Percentiles rank a stretch among this genome's conserved stretches.
phyloP scores from a whole-genome alignment of 2,888 invertebrate species.

The Sialis fuliginosa region DNA sequence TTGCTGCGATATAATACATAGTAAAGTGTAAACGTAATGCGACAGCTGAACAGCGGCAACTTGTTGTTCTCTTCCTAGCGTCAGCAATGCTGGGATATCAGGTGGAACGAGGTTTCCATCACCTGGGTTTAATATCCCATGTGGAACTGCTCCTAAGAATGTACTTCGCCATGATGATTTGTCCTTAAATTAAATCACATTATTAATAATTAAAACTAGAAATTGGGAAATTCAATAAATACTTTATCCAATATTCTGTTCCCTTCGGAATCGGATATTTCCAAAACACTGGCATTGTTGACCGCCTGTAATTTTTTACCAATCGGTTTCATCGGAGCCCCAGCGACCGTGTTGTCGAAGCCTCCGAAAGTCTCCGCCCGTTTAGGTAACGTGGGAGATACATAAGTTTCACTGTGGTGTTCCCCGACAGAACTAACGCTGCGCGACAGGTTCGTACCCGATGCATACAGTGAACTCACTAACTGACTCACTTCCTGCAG shows the following conservation, averaged over 20 bases:
- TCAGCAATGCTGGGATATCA: constrained; percentile 27
- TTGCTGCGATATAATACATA: constrained; percentile 76
- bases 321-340: constrained; percentile 18
- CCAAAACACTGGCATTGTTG: constrained; percentile 18
- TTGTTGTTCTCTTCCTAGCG: constrained; percentile 39
- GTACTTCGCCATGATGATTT: constrained; percentile 32
- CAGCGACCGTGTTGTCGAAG: constrained; percentile 47
- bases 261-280: constrained; percentile 23
- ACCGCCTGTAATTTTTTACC: constrained; percentile 22
- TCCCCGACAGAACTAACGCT: constrained; percentile 91
- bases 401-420: constrained; percentile 70
- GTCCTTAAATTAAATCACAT: constrained; percentile 19
- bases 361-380: constrained; percentile 94
- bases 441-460: constrained; percentile 64
- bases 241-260: neutral
- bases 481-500: constrained; percentile 55
- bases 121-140: constrained; percentile 21
- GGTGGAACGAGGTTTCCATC: constrained; percentile 15
- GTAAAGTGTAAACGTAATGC: constrained; percentile 71
- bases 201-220: neutral
- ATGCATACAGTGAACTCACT: constrained; percentile 53
- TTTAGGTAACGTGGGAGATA: constrained; percentile 73
- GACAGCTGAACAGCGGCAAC: constrained; percentile 66
- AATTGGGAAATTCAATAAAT: neutral
- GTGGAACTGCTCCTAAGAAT: constrained; percentile 26